Evolutionary conservation across 2,113 vertebrate species (phyloP), one percentile per base, ranked within the genome.

Genomic region (Arvicanthis niloticus): DNA sequence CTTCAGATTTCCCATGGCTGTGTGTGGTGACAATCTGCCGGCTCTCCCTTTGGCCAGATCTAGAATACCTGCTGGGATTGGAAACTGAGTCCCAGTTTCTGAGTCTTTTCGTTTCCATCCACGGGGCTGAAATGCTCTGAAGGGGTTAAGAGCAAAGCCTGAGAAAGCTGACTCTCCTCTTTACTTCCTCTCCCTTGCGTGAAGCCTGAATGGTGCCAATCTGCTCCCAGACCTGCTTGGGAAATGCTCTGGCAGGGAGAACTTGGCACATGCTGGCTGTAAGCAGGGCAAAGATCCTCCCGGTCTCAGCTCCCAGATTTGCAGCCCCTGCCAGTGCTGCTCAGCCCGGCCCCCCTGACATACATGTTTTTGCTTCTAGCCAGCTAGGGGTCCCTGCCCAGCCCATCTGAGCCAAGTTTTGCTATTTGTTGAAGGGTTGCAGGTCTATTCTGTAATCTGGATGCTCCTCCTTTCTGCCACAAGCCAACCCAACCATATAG

Each of bases 251-350:
- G 31, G 70, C 76, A 45, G 42, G 67, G 89, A 16, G 8, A 0
- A 5, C 56, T 53, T 70, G 93, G 93, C 95, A 3, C 2, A 0
- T 0, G 7, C 5, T 11, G 37, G 24, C 6, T 17, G 3, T 5
- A 84, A 60, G 85, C 72, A 16, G 91, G n/a, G 53, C 78, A 87
- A 21, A 86, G 93, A 42, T 62, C 90, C 77, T 13, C 1, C 2
- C 3, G 0, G 8, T 6, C 26, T 21, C 37, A 0, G 4, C 62
- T 21, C 65, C 9, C 29, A 31, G 72, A 13, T 3, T 65, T 7
- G 42, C 60, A 7, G 51, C 13, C 37, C 7, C 87, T 5, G 84
- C 24, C 7, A 9, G 34, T 3, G n/a, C 2, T 22, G 31, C 51
- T 24, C 0, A 0, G 53, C 42, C 67, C 42, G 0, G n/a, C 62